Conservation (phyloP, 2,888 invertebrate species). For the Resseliella maxima region DNA sequence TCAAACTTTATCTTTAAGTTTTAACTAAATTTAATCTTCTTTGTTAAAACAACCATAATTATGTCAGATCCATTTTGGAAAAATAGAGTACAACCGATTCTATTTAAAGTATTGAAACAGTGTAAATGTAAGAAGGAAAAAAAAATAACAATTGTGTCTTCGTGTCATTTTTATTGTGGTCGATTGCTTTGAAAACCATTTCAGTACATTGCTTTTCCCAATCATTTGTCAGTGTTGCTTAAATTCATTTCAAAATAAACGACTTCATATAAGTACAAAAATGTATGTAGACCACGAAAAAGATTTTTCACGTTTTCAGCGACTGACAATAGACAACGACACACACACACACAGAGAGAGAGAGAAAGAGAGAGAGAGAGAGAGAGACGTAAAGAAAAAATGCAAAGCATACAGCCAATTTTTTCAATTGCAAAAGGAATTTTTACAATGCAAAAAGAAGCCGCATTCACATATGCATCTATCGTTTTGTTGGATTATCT, state of each 20-base stretch:
- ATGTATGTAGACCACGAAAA: not conserved
- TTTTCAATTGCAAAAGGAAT: conserved; percentile 13
- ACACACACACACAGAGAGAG: too few species aligned
- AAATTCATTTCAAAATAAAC: conserved; percentile 24
- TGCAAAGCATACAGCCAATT: not conserved
- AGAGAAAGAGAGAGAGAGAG: too few species aligned
- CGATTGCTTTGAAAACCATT: not conserved
- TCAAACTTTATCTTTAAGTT: too few species aligned
- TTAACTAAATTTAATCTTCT: too few species aligned
- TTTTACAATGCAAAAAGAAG: not conserved
- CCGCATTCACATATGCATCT: conserved; percentile 39
- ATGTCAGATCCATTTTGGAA: too few species aligned
- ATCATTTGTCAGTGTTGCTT: conserved; percentile 33
- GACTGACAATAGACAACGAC: not conserved
- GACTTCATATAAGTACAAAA: not conserved
- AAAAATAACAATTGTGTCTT: not conserved
- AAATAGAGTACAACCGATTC: too few species aligned
- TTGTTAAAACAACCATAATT: too few species aligned
- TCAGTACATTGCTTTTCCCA: conserved; percentile 36
- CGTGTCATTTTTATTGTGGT: not conserved
- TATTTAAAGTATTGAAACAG: too few species aligned
- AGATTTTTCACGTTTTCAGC: not conserved
- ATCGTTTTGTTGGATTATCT: not conserved
- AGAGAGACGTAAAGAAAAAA: too few species aligned
- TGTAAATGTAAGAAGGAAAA: too few species aligned